A percentile compares a stretch with the other conserved stretches of the same genome.
Evolutionary conservation across 1,140 invertebrate genomes (phyloP).

Genomic region (Campoletis sonorensis): DNA sequence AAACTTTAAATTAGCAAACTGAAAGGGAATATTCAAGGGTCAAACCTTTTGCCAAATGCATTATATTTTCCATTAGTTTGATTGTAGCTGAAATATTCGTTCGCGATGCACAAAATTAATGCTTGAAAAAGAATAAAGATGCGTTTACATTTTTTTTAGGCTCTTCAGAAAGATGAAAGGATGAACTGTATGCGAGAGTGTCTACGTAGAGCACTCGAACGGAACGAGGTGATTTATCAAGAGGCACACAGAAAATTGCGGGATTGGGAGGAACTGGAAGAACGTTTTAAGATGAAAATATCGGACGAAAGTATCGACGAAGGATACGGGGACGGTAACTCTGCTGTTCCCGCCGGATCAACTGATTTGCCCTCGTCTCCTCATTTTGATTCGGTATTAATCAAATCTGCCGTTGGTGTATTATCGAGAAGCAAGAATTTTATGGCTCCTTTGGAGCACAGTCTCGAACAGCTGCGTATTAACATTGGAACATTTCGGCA

Average conservation of each 20-base stretch:
- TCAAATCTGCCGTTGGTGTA: conserved; percentile 61
- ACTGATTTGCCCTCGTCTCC: conserved; percentile 62
- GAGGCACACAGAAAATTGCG: background rate
- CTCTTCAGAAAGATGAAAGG: conserved; percentile 56
- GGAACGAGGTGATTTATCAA: conserved; percentile 59
- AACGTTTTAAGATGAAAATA: conserved; percentile 58
- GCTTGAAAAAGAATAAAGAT: background rate
- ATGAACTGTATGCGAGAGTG: conserved; percentile 56
- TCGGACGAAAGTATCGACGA: conserved; percentile 68
- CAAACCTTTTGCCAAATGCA: background rate
- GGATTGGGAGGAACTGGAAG: conserved; percentile 59
- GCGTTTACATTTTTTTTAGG: conserved; percentile 45
- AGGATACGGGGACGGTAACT: conserved; percentile 64
- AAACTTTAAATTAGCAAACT: no score
- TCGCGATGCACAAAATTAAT: background rate
- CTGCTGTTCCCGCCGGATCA: conserved; percentile 41
- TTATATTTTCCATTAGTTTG: background rate
- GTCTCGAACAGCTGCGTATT: conserved; percentile 61
- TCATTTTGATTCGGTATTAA: conserved; percentile 64
- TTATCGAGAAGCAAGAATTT: conserved; percentile 66
- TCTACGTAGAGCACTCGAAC: conserved; percentile 57
- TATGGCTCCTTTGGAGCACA: conserved; percentile 61
- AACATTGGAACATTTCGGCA: conserved; percentile 61
- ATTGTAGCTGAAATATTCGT: no score
- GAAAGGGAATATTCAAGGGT: no score